phyloP scores from a whole-genome alignment of 2,888 invertebrate genomes.

The Gortyna flavago region DNA sequence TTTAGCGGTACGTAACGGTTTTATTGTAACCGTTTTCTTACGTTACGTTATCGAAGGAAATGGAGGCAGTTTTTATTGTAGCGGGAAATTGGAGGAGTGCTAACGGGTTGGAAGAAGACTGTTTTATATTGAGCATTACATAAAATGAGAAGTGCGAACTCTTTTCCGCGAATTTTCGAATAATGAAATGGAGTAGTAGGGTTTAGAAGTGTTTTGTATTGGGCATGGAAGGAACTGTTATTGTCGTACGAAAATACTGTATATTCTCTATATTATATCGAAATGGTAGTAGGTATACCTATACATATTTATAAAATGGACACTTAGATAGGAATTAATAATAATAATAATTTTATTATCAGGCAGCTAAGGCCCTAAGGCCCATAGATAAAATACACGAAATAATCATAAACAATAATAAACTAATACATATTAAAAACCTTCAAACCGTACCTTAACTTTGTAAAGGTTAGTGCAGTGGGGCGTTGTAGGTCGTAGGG shows the following conservation, averaged over 20 bases:
- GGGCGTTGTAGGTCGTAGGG: too few species aligned
- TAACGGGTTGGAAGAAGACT: conserved; percentile 41
- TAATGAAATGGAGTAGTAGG: conserved; percentile 25
- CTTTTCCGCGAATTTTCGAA: conserved; percentile 19
- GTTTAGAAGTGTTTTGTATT: conserved; percentile 24
- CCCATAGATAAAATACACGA: too few species aligned
- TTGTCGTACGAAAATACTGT: not conserved
- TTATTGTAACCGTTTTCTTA: conserved; percentile 46
- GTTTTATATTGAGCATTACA: conserved; percentile 44
- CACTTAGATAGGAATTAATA: too few species aligned
- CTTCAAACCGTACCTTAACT: too few species aligned
- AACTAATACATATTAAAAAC: too few species aligned
- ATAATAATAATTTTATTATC: too few species aligned
- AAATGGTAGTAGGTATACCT: too few species aligned
- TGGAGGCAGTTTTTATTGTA: conserved; percentile 53
- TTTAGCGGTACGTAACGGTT: conserved; percentile 36
- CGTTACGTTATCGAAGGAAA: conserved; percentile 23
- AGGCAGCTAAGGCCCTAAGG: too few species aligned
- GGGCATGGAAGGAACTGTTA: not conserved
- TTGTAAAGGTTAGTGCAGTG: too few species aligned
- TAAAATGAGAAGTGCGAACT: conserved; percentile 35
- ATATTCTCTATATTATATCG: not conserved
- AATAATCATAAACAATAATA: too few species aligned
- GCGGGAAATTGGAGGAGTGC: conserved; percentile 40
- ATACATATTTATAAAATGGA: not conserved